Base-by-base conservation (phyloP, 2,113 vertebrate species). In the Amia ocellicauda region DNA sequence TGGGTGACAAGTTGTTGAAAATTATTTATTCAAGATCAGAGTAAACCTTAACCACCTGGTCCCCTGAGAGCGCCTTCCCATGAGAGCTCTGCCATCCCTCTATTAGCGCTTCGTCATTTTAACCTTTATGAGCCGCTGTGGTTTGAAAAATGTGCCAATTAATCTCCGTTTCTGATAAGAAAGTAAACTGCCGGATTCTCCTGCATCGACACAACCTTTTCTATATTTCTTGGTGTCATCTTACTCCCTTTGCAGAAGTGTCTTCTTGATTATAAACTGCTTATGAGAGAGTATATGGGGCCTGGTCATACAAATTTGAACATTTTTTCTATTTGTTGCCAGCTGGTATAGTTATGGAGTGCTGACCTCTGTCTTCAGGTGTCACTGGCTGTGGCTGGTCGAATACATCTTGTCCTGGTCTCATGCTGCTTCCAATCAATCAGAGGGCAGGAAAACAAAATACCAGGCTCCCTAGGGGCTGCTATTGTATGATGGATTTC, bases 301-400 rank as follows among this genome's bases (percentile, higher is more conserved):
- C 20, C 11, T 54, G 51, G n/a, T 23, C 24, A 13, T 22, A 54
- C 22, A 54, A 24, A 2, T 19, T 19, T 54, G n/a, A 47, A 17
- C 45, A 47, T 54, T 54, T 54, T n/a, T n/a, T 22, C 20, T 24
- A 54, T 54, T 54, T 54, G 51, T 54, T 54, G 11, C 51, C 24
- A 54, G 51, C 51, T 54, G 51, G 20, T 22, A 24, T 24, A 4
- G 51, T 54, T 54, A 54, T 24, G 19, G 22, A 54, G 51, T 54
- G 3, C 4, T 54, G 51, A 54, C 51, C 51, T 54, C 51, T 54
- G 24, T 24, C 51, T 54, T 13, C 20, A 22, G 22, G 51, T 54
- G 3, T 54, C 24, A 24, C 51, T 8, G 51, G 22, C 22, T 54
- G 51, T 22, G n/a, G 20, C 51, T 54, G 20, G 22, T 54, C 3